Evolutionary conservation across 2,113 vertebrate genomes (phyloP).

Genomic region (Paraplagusia blochii): DNA sequence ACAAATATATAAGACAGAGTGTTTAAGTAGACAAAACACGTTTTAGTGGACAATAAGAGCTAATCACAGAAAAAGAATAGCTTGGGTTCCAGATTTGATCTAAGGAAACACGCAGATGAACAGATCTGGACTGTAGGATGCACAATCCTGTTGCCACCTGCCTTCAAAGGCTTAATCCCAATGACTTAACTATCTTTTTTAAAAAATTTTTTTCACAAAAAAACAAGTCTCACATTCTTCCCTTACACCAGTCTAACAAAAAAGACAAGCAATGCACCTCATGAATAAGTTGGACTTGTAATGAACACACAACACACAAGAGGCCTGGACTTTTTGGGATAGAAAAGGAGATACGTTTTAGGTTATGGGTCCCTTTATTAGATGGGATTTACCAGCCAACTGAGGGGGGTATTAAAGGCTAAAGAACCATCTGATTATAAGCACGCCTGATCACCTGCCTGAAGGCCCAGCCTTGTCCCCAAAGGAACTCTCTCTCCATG

Average conservation of each 20-base stretch:
- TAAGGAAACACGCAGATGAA: slow-evolving; percentile 48
- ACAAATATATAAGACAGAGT: slow-evolving; percentile 18
- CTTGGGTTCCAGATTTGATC: slow-evolving; percentile 61
- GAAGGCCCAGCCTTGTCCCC: slow-evolving; percentile 49
- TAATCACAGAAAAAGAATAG: slow-evolving; percentile 65
- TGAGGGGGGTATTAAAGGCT: slow-evolving; percentile 70
- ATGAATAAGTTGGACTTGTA: slow-evolving; percentile 53
- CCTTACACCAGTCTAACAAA: slow-evolving; percentile 37
- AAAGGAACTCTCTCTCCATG: slow-evolving; percentile 56
- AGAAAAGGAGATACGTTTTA: slow-evolving; percentile 74
- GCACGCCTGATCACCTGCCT: slow-evolving; percentile 71
- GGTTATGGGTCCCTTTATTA: slow-evolving; percentile 75
- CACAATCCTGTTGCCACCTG: slow-evolving; percentile 55
- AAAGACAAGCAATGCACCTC: slow-evolving; percentile 48
- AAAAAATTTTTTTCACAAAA: slow-evolving; percentile 17
- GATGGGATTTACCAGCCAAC: slow-evolving; percentile 71
- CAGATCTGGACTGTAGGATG: slow-evolving; percentile 36
- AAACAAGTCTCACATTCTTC: slow-evolving; percentile 13
- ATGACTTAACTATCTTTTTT: slow-evolving; percentile 15
- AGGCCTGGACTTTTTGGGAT: slow-evolving; percentile 70
- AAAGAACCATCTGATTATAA: slow-evolving; percentile 74
- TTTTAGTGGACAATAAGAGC: slow-evolving; percentile 57
- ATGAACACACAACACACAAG: slow-evolving; percentile 62
- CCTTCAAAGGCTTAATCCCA: slow-evolving; percentile 44
- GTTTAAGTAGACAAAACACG: slow-evolving; percentile 68